Conservation (phyloP, 2,113 vertebrate species). For the Oncorhynchus mykiss region DNA sequence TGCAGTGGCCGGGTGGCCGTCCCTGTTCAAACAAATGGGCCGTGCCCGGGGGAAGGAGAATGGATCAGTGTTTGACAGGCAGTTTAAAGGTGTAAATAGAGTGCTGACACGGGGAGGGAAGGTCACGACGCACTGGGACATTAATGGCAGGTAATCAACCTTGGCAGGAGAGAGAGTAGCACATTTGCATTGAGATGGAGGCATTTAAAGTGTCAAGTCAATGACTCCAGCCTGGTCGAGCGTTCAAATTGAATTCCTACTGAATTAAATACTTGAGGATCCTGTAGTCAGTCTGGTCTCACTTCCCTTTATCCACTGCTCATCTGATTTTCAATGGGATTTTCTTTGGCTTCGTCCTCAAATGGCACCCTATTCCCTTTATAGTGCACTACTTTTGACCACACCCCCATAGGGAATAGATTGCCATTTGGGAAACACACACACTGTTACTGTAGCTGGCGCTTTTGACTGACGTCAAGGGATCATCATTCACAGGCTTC, state of each 20-base stretch:
- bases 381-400: too few relatives aligned
- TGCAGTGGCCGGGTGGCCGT: not conserved
- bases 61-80: slow-evolving; percentile 56
- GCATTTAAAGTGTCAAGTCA: slow-evolving; percentile 40
- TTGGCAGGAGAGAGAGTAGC: slow-evolving; percentile 24
- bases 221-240: slow-evolving; percentile 11
- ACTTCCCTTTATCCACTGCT: not conserved
- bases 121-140: slow-evolving; percentile 49
- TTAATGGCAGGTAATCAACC: slow-evolving; percentile 56
- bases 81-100: slow-evolving; percentile 57
- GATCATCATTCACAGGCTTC: slow-evolving; percentile 5
- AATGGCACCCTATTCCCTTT: too few relatives aligned
- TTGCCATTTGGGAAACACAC: too few relatives aligned
- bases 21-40: slow-evolving; percentile 44
- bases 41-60: slow-evolving; percentile 21
- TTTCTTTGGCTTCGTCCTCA: not conserved
- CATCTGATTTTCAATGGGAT: not conserved
- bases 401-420: too few relatives aligned
- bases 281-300: not conserved
- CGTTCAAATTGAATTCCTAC: slow-evolving; percentile 42
- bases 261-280: slow-evolving; percentile 32
- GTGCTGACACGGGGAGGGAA: slow-evolving; percentile 47
- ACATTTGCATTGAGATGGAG: slow-evolving; percentile 61
- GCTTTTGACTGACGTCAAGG: slow-evolving; percentile 13
- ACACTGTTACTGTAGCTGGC: not conserved